Evolutionary conservation across 2,797 vertebrate species (phyloP).

Genomic region (Cercopithecus neglectus): DNA sequence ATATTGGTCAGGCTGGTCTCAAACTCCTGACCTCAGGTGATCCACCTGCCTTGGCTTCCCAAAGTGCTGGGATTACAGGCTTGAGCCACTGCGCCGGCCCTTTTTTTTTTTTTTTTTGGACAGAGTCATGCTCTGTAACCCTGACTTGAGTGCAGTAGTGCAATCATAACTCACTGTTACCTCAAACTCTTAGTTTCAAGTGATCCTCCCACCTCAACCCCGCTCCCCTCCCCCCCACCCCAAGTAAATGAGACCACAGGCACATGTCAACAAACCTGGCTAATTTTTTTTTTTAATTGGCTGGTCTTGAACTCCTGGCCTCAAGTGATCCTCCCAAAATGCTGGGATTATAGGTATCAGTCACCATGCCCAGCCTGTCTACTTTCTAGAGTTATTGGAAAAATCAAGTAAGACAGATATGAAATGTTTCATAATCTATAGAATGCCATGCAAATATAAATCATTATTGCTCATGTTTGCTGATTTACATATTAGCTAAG

Average conservation of each 20-base stretch:
- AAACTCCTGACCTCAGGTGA: too few species aligned
- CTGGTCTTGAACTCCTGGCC: not conserved
- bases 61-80: too few species aligned
- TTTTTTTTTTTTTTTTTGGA: too few species aligned
- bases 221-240: rapidly evolving
- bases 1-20: too few species aligned
- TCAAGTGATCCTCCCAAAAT: not conserved
- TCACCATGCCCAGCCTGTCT: not conserved
- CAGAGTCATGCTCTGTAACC: too few species aligned
- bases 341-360: not conserved
- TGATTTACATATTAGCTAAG: not conserved
- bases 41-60: rapidly evolving
- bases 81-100: too few species aligned
- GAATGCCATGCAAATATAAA: not conserved
- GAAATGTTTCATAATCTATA: not conserved
- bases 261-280: not conserved
- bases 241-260: not conserved
- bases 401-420: not conserved
- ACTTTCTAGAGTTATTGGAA: not conserved
- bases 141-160: too few species aligned
- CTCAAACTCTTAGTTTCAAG: too few species aligned
- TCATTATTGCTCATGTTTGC: not conserved
- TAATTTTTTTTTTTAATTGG: not conserved
- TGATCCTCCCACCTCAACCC: not conserved
- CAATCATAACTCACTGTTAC: too few species aligned